Conservation (phyloP, 2,888 invertebrate genomes). For the Cantharis flavilabris region DNA sequence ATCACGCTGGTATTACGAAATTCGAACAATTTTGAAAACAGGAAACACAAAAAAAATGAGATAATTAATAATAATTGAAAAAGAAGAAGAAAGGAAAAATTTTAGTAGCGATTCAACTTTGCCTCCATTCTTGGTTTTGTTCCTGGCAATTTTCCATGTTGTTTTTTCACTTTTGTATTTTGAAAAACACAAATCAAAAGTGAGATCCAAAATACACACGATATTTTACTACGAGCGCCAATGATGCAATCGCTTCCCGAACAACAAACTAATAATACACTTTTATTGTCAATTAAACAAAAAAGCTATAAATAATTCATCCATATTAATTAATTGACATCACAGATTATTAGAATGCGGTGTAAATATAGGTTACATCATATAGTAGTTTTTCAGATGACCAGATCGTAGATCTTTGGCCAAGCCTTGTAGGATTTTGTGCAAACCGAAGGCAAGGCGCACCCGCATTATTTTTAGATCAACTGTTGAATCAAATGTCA, state of each 20-base stretch:
- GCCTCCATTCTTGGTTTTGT: too few relatives aligned
- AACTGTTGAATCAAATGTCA: not conserved
- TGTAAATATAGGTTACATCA: constrained; percentile 29
- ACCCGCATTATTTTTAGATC: constrained; percentile 43
- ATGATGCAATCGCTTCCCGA: not conserved
- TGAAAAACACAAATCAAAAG: not conserved
- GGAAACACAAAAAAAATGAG: not conserved
- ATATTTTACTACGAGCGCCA: not conserved
- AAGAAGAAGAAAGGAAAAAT: too few relatives aligned
- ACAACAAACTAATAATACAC: not conserved
- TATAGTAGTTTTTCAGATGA: constrained; percentile 4
- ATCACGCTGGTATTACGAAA: not conserved
- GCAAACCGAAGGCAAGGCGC: constrained; percentile 33
- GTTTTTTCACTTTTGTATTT: too few relatives aligned
- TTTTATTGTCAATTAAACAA: not conserved
- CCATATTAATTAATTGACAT: constrained; percentile 19
- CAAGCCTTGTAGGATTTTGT: constrained; percentile 42
- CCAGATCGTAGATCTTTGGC: constrained; percentile 36
- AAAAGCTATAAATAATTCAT: constrained; percentile 9
- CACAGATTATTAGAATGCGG: constrained; percentile 10
- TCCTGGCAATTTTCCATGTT: too few relatives aligned
- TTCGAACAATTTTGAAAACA: not conserved
- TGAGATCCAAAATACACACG: not conserved
- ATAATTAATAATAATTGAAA: too few relatives aligned
- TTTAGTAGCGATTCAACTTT: too few relatives aligned